Conservation (phyloP, 2,113 vertebrate genomes). For the Rhinopithecus roxellana region DNA sequence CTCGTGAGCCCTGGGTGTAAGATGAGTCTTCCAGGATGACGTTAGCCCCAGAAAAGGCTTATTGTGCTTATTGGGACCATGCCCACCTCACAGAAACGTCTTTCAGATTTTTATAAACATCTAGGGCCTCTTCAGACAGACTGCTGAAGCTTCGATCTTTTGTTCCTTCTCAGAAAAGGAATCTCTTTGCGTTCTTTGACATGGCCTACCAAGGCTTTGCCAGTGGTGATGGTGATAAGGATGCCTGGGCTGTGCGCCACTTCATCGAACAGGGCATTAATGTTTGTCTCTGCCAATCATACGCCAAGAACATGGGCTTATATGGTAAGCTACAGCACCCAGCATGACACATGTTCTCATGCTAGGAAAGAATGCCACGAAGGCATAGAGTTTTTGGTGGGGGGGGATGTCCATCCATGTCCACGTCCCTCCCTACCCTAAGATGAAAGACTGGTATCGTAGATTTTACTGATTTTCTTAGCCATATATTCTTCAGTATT, state of each 20-base stretch:
- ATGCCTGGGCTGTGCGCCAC: conserved; percentile 96
- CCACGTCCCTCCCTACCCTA: neutral
- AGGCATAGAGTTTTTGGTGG: neutral
- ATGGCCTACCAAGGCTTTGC: conserved; percentile 99
- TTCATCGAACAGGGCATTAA: conserved; percentile 97
- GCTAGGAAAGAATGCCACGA: neutral
- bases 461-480: neutral
- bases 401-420: no score
- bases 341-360: neutral
- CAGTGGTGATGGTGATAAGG: conserved; percentile 95
- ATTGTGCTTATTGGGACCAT: neutral
- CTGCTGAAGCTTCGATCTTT: conserved; percentile 15
- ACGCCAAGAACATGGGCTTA: conserved; percentile 98
- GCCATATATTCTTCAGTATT: neutral
- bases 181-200: conserved; percentile 96
- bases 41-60: neutral
- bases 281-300: conserved; percentile 94
- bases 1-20: neutral
- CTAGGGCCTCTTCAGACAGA: neutral
- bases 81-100: no score
- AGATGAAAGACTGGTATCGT: neutral
- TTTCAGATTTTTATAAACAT: no score
- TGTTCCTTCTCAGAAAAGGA: conserved; percentile 89
- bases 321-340: conserved; percentile 89
- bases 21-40: neutral